Base-by-base conservation (phyloP, 2,888 invertebrate genomes). In the Nephrotoma flavescens region DNA sequence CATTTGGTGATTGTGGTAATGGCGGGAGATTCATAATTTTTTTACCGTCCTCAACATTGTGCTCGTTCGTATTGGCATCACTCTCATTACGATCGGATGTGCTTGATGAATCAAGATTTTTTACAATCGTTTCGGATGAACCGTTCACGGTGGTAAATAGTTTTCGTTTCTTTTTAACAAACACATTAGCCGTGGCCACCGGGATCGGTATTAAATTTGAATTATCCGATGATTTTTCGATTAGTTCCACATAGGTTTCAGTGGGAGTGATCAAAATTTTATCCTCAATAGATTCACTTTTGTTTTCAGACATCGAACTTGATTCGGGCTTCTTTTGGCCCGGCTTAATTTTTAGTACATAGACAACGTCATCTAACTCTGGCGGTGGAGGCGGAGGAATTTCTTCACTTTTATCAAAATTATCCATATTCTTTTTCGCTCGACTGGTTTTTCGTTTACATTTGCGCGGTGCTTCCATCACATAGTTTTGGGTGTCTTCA, bases 161-260 rank as follows among this genome's bases (percentile, higher is more conserved):
- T 92, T 96, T 96, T 87, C 96, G 93, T 83, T 95, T 96, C 0
- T 96, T 96, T 91, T 95, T 96, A 0, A 96, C 95, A 88, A 96
- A 95, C 0, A 96, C 93, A 90, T 95, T 96, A 84, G 93, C 88
- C 84, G 84, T 87, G 86, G 83, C 88, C 84, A 93, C 89, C n/a
- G 88, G 87, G 85, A 87, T 88, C 11, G 71, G 71, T 4, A 9
- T 71, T 31, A 31, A 71, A 42, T 88, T 87, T 7, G 88, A 42
- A 42, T 88, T 88, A 71, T 89, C 89, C 3, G 88, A 42, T 2
- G 88, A 86, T 83, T 87, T 88, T 83, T 89, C 89, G 7, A 89
- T 88, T 4, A 89, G 52, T 86, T 89, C 88, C 3, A 89, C 88
- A 87, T 88, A 89, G 0, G 88, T 88, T 87, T 89, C 89, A 9